Base-by-base conservation (phyloP, 1,140 invertebrate genomes). In the Achatina immaculata region DNA sequence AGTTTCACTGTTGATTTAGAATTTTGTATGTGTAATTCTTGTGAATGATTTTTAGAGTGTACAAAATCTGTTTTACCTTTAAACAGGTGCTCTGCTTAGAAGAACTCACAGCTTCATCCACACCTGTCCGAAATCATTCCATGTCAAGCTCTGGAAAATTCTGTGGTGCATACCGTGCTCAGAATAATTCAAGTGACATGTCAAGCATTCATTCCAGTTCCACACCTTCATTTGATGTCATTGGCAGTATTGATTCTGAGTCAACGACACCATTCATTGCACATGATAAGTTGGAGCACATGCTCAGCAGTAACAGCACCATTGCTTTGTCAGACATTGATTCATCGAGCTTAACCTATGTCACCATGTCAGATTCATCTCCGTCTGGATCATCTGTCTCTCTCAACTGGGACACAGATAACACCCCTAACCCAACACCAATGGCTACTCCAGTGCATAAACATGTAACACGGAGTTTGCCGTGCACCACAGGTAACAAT, bases 341-440 rank as follows among this genome's bases (percentile, higher is more conserved):
- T 78, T 65, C 81, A 48, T 82, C 84, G 40, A 86, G 83, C 48
- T 72, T 85, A 6, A 87, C 85, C 3, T 85, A 87, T 80, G 87
- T 89, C 36, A 87, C 84, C 55, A 85, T 85, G 83, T 83, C 85
- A n/a, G 85, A 78, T 72, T 74, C 69, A 11, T 76, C 83, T 0
- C 80, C 80, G 0, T 72, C 76, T n/a, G 81, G 82, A 68, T 83
- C 82, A 38, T 77, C 78, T 16, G 42, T 81, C 34, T 81, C 73
- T 28, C 65, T 84, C 24, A 81, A 66, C 34, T 72, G 43, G 31
- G 80, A 82, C 45, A 66, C 62, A 0, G 69, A 78, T 40, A 55
- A 79, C 42, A 74, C 73, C n/a, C 82, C 76, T 24, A 81, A 71
- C 34, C 51, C 48, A 51, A 80, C 66, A 34, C 82, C 74, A 45